Evolutionary conservation across 1,140 invertebrate species (phyloP), one percentile per base, ranked within the genome.

Genomic region (Bombus affinis): DNA sequence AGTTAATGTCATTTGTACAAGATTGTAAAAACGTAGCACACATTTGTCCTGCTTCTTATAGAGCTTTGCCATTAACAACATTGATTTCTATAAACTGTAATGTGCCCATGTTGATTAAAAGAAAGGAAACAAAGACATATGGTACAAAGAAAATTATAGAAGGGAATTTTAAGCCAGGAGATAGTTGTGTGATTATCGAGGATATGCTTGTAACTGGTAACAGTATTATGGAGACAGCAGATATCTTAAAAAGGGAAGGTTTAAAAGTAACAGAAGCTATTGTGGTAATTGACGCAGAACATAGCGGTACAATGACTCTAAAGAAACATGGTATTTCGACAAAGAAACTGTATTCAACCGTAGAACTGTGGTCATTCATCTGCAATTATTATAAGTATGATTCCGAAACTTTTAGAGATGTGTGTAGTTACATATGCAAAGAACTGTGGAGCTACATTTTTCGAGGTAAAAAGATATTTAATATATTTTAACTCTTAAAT

Each of bases 101-200:
- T 57, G 96, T 97, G 70, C 98, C 98, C 0, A 99, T 99, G 98
- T 93, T 99, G 57, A 97, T 99, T 90, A 96, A 97, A 88, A 95
- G 98, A 92, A 98, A 98, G 94, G 99, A 99, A 96, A 96, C 97
- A 0, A 99, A 99, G 95, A 95, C 96, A 9, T 99, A 99, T 95
- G 99, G 99, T 0, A 99, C 99, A 10, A 99, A 99, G 93, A 99
- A 99, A 94, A 92, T 99, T 32, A 97, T 99, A 72, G 99, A 99
- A 95, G 99, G 99, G 1, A 96, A 97, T 74, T 99, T 97, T 92
- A 96, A 97, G 77, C 91, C 94, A 62, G 98, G 98, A 5, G 96
- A 99, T 85, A 96, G 93, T 8, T 99, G 98, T 92, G 93, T 99
- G 1, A 98, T 99, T 79, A 97, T 99, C 73, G 99, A 99, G 96